Evolutionary conservation across 2,888 invertebrate species (phyloP), one percentile per base, ranked within the genome.

Genomic region (Pteria penguin): DNA sequence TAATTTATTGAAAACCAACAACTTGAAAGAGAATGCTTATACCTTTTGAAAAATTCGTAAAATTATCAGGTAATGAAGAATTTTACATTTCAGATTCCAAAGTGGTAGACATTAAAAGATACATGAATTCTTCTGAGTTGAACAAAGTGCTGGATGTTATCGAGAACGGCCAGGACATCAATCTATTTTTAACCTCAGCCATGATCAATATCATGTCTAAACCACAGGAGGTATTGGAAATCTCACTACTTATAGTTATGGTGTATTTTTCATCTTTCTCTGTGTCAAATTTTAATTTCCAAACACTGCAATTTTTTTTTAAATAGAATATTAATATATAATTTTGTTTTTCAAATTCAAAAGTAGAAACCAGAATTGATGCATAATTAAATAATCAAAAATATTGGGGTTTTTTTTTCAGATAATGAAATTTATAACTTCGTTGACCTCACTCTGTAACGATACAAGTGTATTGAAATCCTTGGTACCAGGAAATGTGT

Each of bases 101-200:
- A 36, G 66, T 67, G 5, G 69, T 85, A 24, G 78, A 83, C 62
- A 36, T 86, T 0, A 57, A 72, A 33, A 55, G 66, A n/a, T 82
- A 82, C 65, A 26, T 84, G 2, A 76, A 79, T 45, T 84, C 86
- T 22, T 45, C 68, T 5, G 81, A 84, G 70, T 58, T 82, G 22
- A 72, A 80, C 5, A 83, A 82, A 31, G 18, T 84, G 45, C 72
- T 84, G 26, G 66, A 74, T 26, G 63, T 80, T 4, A 45, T 87
- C 18, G 78, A 80, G 8, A 68, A 80, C 8, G 80, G 82, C 4
- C 86, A 87, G 27, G 86, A 87, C 4, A 66, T 87, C 27, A 73
- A 33, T 33, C 33, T 26, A 29, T 62, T 73, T 11, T 69, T 78
- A 0, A 62, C 83, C 24, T 73, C 81, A 63, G 81, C 82, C 2